Percentiles rank a stretch among this genome's conserved stretches.
phyloP scores from a whole-genome alignment of 2,113 vertebrate species.

The Neolamprologus caudopunctatus region DNA sequence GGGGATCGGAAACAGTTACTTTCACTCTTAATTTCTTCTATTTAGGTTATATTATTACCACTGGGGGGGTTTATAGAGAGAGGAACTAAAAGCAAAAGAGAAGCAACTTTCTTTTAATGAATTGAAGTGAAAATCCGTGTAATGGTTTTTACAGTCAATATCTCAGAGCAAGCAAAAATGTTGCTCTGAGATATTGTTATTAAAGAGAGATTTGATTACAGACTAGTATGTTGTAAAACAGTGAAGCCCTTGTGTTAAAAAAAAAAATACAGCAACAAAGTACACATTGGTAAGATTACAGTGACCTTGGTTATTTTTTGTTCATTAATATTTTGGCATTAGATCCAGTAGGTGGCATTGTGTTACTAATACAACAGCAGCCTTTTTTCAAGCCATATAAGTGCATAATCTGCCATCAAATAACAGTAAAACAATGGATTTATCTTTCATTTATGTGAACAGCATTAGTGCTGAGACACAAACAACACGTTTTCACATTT shows the following conservation, averaged over 20 bases:
- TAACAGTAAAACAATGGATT: background rate
- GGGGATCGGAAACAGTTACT: background rate
- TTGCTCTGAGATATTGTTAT: background rate
- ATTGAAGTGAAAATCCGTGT: background rate
- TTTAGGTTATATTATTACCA: background rate
- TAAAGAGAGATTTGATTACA: background rate
- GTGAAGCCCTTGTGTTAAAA: background rate
- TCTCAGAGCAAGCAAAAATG: background rate
- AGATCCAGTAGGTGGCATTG: background rate
- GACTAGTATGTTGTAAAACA: background rate
- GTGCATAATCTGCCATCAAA: background rate
- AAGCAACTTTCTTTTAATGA: background rate
- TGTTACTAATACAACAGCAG: background rate
- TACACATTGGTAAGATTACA: background rate
- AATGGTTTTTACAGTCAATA: background rate
- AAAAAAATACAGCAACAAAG: background rate
- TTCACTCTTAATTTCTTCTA: background rate
- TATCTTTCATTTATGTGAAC: background rate
- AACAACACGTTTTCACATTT: background rate
- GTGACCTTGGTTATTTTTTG: background rate
- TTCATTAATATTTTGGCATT: background rate
- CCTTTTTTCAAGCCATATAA: background rate
- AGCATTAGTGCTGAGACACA: background rate
- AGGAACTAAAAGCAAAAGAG: background rate
- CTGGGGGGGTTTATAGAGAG: accelerated